Conservation (phyloP, 2,797 vertebrate species). For the Lutjanus campechanus region DNA sequence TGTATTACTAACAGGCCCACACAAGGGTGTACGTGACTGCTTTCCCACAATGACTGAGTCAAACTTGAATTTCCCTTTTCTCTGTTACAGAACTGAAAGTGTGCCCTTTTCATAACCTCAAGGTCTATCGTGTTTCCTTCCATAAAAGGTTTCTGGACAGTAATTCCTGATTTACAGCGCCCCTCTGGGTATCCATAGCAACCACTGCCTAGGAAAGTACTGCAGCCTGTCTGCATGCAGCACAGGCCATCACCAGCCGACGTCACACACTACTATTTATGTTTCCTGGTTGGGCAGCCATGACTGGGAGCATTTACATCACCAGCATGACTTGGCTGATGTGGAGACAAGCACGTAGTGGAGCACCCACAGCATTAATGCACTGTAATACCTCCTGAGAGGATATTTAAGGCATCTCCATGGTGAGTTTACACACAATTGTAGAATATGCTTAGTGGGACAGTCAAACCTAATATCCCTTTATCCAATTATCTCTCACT, state of each 20-base stretch:
- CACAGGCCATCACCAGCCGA: constrained; percentile 22
- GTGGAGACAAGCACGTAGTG: constrained; percentile 58
- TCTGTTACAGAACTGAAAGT: not conserved
- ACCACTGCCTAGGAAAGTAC: constrained; percentile 28
- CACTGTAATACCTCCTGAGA: constrained; percentile 26
- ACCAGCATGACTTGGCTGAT: constrained; percentile 39
- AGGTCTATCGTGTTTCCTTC: constrained; percentile 1
- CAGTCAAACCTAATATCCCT: constrained; percentile 30
- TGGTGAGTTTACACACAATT: constrained; percentile 36
- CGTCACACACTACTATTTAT: constrained; percentile 37
- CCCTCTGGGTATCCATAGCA: constrained; percentile 44
- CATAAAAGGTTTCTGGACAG: not conserved
- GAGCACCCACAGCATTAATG: constrained; percentile 27
- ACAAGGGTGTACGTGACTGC: constrained; percentile 8
- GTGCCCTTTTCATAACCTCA: not conserved
- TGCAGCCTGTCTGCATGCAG: constrained; percentile 11
- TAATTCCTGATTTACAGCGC: not conserved
- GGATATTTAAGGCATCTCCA: constrained; percentile 36
- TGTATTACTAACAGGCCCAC: not conserved
- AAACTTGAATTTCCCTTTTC: constrained; percentile 15
- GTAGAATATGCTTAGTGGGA: constrained; percentile 24
- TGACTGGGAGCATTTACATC: constrained; percentile 56
- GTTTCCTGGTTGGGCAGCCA: constrained; percentile 52
- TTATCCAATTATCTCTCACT: constrained; percentile 57
- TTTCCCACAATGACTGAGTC: constrained; percentile 1